Evolutionary conservation across 2,797 vertebrate genomes (phyloP).

Genomic region (Platyrinchus mystaceus): DNA sequence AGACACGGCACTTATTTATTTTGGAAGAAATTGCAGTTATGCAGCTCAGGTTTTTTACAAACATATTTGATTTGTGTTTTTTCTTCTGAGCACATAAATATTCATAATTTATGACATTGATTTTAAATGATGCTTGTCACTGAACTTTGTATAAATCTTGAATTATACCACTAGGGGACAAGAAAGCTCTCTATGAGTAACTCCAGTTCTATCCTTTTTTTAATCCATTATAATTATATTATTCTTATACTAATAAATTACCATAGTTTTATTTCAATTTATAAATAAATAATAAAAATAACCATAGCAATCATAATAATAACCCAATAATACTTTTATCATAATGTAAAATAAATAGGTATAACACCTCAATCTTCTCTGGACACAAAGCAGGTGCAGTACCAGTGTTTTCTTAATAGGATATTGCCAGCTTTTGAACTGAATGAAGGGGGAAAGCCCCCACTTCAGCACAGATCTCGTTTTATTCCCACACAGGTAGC

Average conservation of each 20-base stretch:
- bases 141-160: background rate
- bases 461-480: too few relatives aligned
- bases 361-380: too few relatives aligned
- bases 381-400: too few relatives aligned
- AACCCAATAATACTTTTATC: too few relatives aligned
- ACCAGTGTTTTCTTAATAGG: too few relatives aligned
- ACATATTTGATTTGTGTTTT: background rate
- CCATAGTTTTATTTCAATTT: background rate
- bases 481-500: too few relatives aligned
- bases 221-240: background rate
- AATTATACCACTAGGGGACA: background rate
- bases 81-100: background rate
- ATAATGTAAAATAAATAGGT: too few relatives aligned
- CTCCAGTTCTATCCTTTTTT: background rate
- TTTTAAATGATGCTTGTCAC: background rate
- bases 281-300: too few relatives aligned
- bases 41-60: background rate
- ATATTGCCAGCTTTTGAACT: too few relatives aligned
- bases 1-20: background rate
- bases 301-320: too few relatives aligned
- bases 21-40: background rate
- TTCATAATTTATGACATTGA: rapidly evolving
- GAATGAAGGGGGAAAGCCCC: too few relatives aligned
- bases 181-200: background rate
- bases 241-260: background rate